Percentiles rank a stretch among this genome's conserved stretches.
Evolutionary conservation across 2,113 vertebrate genomes (phyloP).

Genomic region (Zosterops japonicus): DNA sequence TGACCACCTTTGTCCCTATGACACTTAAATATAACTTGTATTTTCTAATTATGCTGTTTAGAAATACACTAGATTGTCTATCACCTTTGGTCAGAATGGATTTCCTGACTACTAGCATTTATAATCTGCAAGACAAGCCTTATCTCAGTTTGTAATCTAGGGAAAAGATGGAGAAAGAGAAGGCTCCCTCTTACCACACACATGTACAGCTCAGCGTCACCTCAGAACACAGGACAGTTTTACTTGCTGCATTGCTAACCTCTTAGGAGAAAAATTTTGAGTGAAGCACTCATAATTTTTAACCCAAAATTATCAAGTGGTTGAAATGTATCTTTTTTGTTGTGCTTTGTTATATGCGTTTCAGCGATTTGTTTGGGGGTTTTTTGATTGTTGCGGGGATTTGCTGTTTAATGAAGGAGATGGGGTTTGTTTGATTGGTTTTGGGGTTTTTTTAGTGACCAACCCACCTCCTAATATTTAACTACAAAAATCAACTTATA

Average conservation of each 20-base stretch:
- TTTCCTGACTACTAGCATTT: background rate
- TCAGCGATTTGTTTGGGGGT: accelerated
- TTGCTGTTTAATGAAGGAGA: background rate
- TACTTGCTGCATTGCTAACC: background rate
- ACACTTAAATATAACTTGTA: background rate
- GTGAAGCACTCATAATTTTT: background rate
- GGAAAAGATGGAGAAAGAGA: background rate
- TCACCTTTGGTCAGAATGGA: background rate
- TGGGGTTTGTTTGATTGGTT: background rate
- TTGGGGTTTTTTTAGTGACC: background rate
- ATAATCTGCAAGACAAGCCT: background rate
- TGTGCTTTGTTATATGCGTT: background rate
- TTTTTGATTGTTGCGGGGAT: accelerated
- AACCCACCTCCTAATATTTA: background rate
- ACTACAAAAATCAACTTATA: background rate
- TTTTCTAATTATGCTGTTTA: background rate
- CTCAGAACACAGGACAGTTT: background rate
- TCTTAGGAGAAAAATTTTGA: background rate
- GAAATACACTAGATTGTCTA: background rate
- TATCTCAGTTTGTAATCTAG: background rate
- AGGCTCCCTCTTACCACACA: background rate
- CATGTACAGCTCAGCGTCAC: background rate
- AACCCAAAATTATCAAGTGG: background rate
- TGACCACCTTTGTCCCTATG: background rate
- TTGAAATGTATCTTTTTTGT: background rate